A percentile compares a stretch with the other conserved stretches of the same genome.
phyloP scores from a whole-genome alignment of 2,113 vertebrate species.

The zebrafish (Danio rerio) region GRCz12tu NC_133178.1:42528501-42529000 shows the following conservation, averaged over 20 bases:
- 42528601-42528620: no score
- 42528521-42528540: no score
- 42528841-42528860: constrained; percentile 14
- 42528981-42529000: neutral
- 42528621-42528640: no score
- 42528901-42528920: neutral
- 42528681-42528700: neutral
- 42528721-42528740: neutral
- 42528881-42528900: constrained; percentile 8
- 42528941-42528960: neutral
- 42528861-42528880: neutral
- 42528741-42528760: neutral
- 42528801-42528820: neutral
- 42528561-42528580: no score
- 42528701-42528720: neutral
- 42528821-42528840: constrained; percentile 9
- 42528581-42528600: no score
- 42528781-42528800: constrained; percentile 1
- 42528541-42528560: no score
- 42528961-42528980: neutral
- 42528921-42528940: neutral
- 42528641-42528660: no score
- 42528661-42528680: neutral
- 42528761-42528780: neutral
- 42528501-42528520: no score